Percentiles rank a stretch among this genome's conserved stretches.
Conservation (phyloP, 2,797 vertebrate species). For the Vireo griseus region DNA sequence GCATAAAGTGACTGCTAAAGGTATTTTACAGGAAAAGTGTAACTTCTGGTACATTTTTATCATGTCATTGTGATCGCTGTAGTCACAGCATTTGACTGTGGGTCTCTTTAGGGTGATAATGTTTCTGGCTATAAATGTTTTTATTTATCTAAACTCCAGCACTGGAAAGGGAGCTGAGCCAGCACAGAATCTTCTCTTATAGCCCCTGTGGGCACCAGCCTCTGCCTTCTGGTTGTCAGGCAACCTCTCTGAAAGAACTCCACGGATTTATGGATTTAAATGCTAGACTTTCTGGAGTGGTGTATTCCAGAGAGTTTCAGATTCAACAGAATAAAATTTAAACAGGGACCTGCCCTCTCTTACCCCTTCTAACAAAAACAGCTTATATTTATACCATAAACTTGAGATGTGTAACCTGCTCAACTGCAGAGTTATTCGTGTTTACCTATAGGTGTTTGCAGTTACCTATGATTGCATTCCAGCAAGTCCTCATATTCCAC, state of each 20-base stretch:
- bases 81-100: not conserved
- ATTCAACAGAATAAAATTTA: not conserved
- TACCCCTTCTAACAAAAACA: not conserved
- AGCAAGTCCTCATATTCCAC: not conserved
- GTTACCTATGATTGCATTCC: not conserved
- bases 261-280: not conserved
- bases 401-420: not conserved
- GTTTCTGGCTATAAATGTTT: not conserved
- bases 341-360: not conserved
- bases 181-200: not conserved
- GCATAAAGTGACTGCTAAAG: not conserved
- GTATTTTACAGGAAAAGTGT: not conserved
- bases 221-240: not conserved
- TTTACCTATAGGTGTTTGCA: not conserved
- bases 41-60: not conserved
- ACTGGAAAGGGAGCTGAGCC: not conserved
- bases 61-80: not conserved
- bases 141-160: not conserved
- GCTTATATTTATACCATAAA: not conserved
- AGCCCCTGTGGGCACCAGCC: not conserved
- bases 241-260: not conserved
- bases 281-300: not conserved
- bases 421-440: not conserved
- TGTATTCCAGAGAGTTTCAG: not conserved
- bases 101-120: not conserved